phyloP scores from a whole-genome alignment of 1,140 invertebrate species.

The Popillia japonica region DNA sequence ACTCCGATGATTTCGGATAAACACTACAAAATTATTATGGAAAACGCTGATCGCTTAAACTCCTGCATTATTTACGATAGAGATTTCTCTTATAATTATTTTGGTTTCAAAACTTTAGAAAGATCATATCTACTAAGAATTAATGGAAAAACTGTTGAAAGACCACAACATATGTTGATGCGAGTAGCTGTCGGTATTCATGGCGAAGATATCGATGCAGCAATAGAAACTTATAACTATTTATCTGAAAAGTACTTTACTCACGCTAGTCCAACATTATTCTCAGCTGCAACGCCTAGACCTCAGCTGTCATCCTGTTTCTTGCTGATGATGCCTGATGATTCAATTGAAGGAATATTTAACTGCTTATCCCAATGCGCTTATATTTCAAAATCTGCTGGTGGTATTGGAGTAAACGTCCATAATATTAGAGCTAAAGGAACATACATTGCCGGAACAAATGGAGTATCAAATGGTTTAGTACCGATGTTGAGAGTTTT shows the following conservation, averaged over 20 bases:
- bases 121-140: conserved; percentile 95
- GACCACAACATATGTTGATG: conserved; percentile 99
- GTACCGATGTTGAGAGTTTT: conserved; percentile 97
- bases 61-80: conserved; percentile 98
- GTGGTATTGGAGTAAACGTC: conserved; percentile 96
- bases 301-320: conserved; percentile 98
- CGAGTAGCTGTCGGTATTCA: conserved; percentile 97
- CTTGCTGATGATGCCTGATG: conserved; percentile 92
- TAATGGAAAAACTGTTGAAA: conserved; percentile 91
- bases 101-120: conserved; percentile 99
- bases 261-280: conserved; percentile 97
- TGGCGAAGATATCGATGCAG: conserved; percentile 89
- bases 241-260: conserved; percentile 97
- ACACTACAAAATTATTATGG: conserved; percentile 84
- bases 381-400: conserved; percentile 95
- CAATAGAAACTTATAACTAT: conserved; percentile 96
- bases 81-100: conserved; percentile 98
- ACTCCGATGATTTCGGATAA: conserved; percentile 88
- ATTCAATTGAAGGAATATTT: conserved; percentile 99
- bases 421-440: conserved; percentile 95
- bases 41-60: conserved; percentile 88
- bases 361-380: conserved; percentile 95
- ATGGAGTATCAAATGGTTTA: conserved; percentile 95
- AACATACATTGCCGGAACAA: conserved; percentile 92
- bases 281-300: conserved; percentile 90